A percentile compares a stretch with the other conserved stretches of the same genome.
Conservation (phyloP, 2,113 vertebrate genomes). For the Melospiza georgiana region DNA sequence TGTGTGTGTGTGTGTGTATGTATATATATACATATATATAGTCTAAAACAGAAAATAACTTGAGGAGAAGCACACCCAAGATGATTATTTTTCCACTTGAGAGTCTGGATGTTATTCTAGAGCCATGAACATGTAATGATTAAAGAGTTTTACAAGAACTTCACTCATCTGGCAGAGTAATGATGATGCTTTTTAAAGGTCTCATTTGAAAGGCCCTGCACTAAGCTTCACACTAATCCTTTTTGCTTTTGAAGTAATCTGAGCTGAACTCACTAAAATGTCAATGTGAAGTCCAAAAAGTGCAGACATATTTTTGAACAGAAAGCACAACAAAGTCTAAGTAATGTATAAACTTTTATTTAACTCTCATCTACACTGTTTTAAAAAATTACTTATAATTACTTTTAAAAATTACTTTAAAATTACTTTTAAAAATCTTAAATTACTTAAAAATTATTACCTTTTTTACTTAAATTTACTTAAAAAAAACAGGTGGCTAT, state of each 20-base stretch:
- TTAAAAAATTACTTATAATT: neutral
- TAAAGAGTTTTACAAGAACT: neutral
- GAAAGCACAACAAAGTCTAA: neutral
- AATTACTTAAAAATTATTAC: neutral
- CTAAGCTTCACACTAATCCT: neutral
- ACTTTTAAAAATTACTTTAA: neutral
- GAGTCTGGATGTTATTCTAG: neutral
- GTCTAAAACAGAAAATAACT: neutral
- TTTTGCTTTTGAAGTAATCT: neutral
- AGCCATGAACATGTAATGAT: neutral
- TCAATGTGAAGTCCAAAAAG: neutral
- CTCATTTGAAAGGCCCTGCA: neutral
- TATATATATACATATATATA: neutral
- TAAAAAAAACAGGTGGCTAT: neutral
- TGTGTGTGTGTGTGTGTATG: too few relatives aligned
- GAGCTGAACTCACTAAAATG: neutral
- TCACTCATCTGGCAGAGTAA: neutral
- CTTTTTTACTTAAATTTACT: too few relatives aligned
- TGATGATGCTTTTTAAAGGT: neutral
- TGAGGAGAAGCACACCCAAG: accelerated
- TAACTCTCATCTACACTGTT: neutral
- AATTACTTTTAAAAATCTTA: neutral
- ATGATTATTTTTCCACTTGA: neutral
- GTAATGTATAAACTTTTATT: neutral
- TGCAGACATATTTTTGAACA: neutral